Base-by-base conservation (phyloP, 2,888 invertebrate species). In the Hirtodrosophila cameraria region DNA sequence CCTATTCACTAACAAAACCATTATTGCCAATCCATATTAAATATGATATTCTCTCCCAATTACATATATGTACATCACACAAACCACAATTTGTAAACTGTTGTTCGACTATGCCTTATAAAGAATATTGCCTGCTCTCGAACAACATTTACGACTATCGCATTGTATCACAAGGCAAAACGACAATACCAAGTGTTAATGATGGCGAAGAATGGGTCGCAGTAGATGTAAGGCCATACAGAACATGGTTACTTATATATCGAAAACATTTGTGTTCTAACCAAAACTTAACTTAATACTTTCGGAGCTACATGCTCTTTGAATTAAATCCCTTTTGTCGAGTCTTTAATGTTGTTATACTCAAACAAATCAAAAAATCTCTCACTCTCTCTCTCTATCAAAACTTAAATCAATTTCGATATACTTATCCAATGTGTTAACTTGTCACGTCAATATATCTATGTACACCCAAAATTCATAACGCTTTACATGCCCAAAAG, bases 121-220 rank as follows among this genome's bases (percentile, higher is more conserved):
- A 93, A 96, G 96, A 93, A 36, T 93, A 92, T 89, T 94, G 95
- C 92, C 91, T 94, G 90, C 93, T 97, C 90, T 93, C 94, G 90
- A 93, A 96, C 91, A 94, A 96, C 92, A 92, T 96, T 92, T 91
- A 92, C 91, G 95, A 96, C 91, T 98, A 97, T 93, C 92, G 94
- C 93, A 97, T 96, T 94, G 94, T 97, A 90, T 94, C 97, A 90
- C 98, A 98, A 93, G 98, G 98, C 92, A 97, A 97, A 93, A 95
- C 94, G 84, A 95, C 96, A 86, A 97, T 98, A 90, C 97, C 97
- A 87, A 94, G 94, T 91, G 94, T 98, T 90, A 96, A 98, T 92
- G 98, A 98, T 92, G 94, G 93, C 87, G 97, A 97, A 92, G 97
- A 97, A 93, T 94, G 95, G 93, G 82, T 83, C 68, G 92, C 94